These are phyloP conservation scores for Phataginus tricuspis DNA, from an alignment of 2,797 vertebrate genomes.

Conservation along the genomic window DNA sequence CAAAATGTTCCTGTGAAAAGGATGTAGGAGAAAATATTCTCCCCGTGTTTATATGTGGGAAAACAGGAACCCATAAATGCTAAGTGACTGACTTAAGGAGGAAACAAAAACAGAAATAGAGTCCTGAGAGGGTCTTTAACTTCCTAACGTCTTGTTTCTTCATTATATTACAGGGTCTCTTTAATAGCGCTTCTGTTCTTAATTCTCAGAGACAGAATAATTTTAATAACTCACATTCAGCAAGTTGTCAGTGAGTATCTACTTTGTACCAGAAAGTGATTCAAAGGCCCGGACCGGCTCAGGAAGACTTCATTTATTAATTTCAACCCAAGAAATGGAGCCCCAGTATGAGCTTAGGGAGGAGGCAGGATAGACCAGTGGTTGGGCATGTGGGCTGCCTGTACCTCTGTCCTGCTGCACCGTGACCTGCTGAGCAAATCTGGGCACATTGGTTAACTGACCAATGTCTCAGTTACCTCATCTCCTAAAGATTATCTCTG, in stretches of 20 bases:
- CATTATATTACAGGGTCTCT: background rate
- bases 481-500: background rate
- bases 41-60: slow-evolving; percentile 40
- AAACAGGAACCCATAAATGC: slow-evolving; percentile 41
- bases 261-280: background rate
- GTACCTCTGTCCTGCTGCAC: background rate
- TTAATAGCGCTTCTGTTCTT: slow-evolving; percentile 18
- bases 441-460: fast-evolving
- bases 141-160: background rate
- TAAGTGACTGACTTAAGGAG: background rate
- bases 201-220: slow-evolving; percentile 44
- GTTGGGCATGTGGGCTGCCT: background rate
- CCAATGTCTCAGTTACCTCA: background rate
- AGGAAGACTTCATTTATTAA: background rate
- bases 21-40: background rate
- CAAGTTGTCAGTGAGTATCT: background rate
- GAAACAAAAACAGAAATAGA: background rate
- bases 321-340: background rate
- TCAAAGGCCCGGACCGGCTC: background rate
- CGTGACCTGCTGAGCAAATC: fast-evolving
- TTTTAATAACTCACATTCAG: slow-evolving; percentile 37
- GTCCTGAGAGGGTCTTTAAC: background rate
- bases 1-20: background rate
- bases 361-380: background rate
- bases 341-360: background rate